Base-by-base conservation (phyloP, 1,140 invertebrate species). In the Anastatus disparis region DNA sequence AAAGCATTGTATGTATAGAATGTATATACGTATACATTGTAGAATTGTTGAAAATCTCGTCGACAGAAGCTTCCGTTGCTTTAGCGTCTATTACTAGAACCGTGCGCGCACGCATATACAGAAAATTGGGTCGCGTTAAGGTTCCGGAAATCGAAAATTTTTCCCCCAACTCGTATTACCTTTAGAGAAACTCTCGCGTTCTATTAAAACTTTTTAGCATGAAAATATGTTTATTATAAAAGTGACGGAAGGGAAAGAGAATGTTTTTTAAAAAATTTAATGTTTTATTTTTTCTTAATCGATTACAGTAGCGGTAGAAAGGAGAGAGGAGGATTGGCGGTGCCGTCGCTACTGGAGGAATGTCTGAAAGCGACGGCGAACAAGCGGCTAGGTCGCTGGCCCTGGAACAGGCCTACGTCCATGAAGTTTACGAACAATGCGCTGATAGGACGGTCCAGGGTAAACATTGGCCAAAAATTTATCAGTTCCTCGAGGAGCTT, bases 401-500 rank as follows among this genome's bases (percentile, higher is more conserved):
- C 77, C 88, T 97, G 78, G 96, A 97, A 88, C 92, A 95, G 85
- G 93, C 94, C 62, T 97, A 97, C 85, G 96, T 98, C 20, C 95
- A 97, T 84, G 95, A 97, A 79, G 95, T 97, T 61, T 98, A 97
- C 87, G 93, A 96, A 79, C 93, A 95, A 83, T 93, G 92, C 72
- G 90, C 90, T 75, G 89, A 91, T 85, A 91, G 92, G 24, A 87
- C 87, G 63, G 90, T 87, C 63, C 84, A 84, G 56, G 90, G 91
- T 71, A 90, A 91, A 69, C 88, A 90, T 29, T 95, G 95, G 90
- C 95, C 95, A 22, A 89, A 91, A 75, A 94, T 97, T 59, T 91
- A 91, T 76, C 90, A 94, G 77, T 97, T 98, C 85, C 89, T 98
- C 55, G 86, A 92, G 50, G 93, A 93, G 59, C 88, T 97, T 24